Evolutionary conservation across 2,888 invertebrate genomes (phyloP).

Genomic region (Chalcosyrphus nemorum): DNA sequence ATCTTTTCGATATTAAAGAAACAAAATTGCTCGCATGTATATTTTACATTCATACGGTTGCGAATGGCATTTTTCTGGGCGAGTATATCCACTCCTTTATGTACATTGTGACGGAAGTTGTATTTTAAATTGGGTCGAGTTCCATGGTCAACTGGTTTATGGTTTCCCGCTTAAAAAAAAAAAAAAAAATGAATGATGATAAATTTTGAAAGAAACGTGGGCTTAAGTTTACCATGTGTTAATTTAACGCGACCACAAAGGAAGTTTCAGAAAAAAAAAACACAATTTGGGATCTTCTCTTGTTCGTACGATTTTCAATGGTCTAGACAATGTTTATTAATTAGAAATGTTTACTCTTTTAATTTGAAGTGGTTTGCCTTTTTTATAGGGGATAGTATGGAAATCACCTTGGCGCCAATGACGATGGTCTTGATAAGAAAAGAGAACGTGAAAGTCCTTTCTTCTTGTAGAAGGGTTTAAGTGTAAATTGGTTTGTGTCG

Average conservation of each 20-base stretch:
- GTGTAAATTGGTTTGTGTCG: background rate
- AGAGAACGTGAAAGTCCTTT: background rate
- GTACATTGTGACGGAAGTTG: slow-evolving; percentile 24
- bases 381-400: background rate
- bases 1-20: no score
- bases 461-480: background rate
- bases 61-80: slow-evolving; percentile 4
- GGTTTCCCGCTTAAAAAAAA: background rate
- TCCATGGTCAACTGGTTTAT: background rate
- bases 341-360: slow-evolving; percentile 56
- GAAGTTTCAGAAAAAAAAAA: no score
- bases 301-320: background rate
- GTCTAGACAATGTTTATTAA: slow-evolving; percentile 57
- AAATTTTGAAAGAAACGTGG: background rate
- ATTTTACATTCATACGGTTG: no score
- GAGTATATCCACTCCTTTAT: background rate
- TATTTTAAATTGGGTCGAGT: background rate
- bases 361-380: slow-evolving; percentile 21
- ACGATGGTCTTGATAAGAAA: background rate
- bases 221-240: background rate
- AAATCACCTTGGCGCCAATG: background rate
- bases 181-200: background rate
- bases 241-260: slow-evolving; percentile 4
- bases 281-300: background rate
- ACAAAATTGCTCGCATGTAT: no score